A percentile compares a stretch with the other conserved stretches of the same genome.
Evolutionary conservation across 1,140 invertebrate species (phyloP).

Genomic region (Bombus pascuorum): DNA sequence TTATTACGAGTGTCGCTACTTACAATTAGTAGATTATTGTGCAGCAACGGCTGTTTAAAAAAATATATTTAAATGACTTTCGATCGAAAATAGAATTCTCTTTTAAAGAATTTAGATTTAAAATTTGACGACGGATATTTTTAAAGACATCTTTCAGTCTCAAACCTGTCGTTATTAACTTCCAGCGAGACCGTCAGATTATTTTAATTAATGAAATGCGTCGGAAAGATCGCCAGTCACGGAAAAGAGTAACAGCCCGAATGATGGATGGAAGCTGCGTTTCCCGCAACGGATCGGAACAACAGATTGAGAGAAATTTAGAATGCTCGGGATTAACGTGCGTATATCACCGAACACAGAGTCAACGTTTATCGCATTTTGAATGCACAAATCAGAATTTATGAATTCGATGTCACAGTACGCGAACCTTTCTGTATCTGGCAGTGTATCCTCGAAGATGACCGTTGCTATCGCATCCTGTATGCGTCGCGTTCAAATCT

Average conservation of each 20-base stretch:
- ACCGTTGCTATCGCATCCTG: neutral
- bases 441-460: slow-evolving; percentile 24
- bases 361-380: slow-evolving; percentile 33
- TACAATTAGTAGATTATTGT: no score
- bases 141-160: neutral
- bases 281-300: neutral
- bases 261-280: slow-evolving; percentile 1
- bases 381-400: slow-evolving; percentile 42
- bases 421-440: neutral
- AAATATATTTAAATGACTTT: neutral
- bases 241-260: neutral
- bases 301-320: slow-evolving; percentile 21
- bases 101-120: neutral
- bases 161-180: neutral
- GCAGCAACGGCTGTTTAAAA: no score
- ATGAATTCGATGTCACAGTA: slow-evolving; percentile 19
- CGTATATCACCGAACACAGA: slow-evolving; percentile 14
- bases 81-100: neutral
- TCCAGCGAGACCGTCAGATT: neutral
- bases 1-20: neutral
- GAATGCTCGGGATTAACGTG: slow-evolving; percentile 7
- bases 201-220: neutral
- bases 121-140: neutral
- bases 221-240: neutral
- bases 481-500: neutral